Conservation (phyloP, 2,797 vertebrate genomes). For the Tamandua tetradactyla region DNA sequence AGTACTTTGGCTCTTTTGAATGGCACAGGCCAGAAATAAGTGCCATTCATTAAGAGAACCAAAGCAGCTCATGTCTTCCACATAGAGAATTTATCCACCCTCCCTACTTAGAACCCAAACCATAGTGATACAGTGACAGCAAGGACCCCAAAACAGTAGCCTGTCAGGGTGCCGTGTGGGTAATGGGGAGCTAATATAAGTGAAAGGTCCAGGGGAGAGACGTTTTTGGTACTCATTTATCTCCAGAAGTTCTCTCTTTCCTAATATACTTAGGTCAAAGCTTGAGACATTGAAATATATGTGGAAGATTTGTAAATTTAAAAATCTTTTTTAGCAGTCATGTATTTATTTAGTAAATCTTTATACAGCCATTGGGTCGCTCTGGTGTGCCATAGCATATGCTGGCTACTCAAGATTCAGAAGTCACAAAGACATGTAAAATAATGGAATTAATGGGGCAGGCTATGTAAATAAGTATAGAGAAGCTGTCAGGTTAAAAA, state of each 20-base stretch:
- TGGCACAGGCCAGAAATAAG: not conserved
- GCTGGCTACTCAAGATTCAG: not conserved
- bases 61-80: not conserved
- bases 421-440: not conserved
- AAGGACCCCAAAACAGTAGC: not conserved
- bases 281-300: not conserved
- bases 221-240: not conserved
- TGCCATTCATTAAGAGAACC: not conserved
- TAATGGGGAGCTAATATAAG: not conserved
- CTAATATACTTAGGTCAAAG: not conserved
- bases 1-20: not conserved
- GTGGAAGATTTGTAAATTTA: not conserved
- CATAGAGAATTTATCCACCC: not conserved
- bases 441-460: not conserved
- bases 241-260: conserved; percentile 1
- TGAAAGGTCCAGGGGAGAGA: not conserved
- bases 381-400: not conserved
- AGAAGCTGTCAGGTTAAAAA: not conserved
- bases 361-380: not conserved
- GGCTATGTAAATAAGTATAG: not conserved
- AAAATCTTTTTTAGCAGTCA: not conserved
- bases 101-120: not conserved
- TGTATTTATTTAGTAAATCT: not conserved
- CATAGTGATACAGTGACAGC: not conserved
- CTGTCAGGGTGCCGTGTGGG: not conserved